Conservation (phyloP, 2,113 vertebrate species). For the Canis aureus region DNA sequence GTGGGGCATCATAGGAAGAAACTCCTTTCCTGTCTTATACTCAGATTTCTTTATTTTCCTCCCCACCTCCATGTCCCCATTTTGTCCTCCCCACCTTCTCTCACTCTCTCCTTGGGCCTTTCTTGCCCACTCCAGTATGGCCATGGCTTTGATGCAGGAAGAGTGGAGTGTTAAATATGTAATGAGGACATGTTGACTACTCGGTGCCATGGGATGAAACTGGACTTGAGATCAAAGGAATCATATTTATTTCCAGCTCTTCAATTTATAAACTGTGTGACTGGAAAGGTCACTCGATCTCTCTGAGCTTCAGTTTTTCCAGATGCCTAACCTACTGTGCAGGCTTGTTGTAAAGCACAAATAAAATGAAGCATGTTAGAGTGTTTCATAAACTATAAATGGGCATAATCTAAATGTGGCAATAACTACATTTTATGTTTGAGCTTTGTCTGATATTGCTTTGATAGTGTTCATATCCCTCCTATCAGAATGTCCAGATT, state of each 20-base stretch:
- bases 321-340: not conserved
- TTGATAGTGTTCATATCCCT: not conserved
- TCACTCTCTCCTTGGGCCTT: fast-evolving
- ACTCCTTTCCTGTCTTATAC: not conserved
- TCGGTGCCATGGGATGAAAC: not conserved
- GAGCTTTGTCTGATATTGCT: not conserved
- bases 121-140: not conserved
- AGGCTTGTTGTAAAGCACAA: not conserved
- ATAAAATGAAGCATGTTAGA: not conserved
- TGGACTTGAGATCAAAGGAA: not conserved
- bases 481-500: not conserved
- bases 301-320: not conserved
- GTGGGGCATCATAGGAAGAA: not conserved
- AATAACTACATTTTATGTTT: not conserved
- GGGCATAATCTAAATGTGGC: not conserved
- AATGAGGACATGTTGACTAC: not conserved
- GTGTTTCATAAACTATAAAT: not conserved
- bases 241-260: not conserved
- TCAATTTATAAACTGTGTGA: not conserved
- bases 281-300: not conserved
- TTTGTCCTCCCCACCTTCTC: not conserved
- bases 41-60: not conserved
- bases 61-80: not conserved
- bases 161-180: not conserved
- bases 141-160: not conserved